These are phyloP conservation scores for Bombus cullumanus DNA, from an alignment of 1,140 invertebrate genomes.

Conservation along the genomic window DNA sequence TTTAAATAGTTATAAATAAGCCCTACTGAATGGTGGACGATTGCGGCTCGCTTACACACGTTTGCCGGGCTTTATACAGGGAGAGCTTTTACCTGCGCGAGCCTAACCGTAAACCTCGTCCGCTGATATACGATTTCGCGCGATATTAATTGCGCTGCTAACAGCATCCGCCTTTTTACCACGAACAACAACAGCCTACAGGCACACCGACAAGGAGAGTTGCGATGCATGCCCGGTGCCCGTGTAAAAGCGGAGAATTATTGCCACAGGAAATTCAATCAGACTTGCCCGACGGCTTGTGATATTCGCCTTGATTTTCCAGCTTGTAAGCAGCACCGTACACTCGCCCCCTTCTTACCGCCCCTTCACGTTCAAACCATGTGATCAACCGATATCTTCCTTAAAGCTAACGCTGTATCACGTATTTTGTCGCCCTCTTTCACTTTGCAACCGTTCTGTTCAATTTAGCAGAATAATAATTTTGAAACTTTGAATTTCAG, in stretches of 20 bases:
- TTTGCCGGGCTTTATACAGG: background rate
- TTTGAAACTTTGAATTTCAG: too few species aligned
- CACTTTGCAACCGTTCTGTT: background rate
- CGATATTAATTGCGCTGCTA: conserved; percentile 70
- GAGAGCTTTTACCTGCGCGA: conserved; percentile 38
- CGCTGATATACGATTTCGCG: conserved; percentile 66
- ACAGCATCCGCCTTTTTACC: conserved; percentile 70
- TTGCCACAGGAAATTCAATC: conserved; percentile 71
- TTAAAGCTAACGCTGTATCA: conserved; percentile 31
- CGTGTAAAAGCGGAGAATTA: conserved; percentile 69
- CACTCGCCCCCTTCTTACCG: background rate
- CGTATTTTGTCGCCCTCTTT: background rate
- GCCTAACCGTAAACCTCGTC: conserved; percentile 45
- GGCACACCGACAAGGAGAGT: background rate
- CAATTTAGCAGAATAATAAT: background rate
- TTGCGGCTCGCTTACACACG: background rate
- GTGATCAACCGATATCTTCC: conserved; percentile 56
- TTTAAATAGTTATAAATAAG: conserved; percentile 58
- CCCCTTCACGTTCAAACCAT: conserved; percentile 9
- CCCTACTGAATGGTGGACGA: background rate
- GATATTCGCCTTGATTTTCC: conserved; percentile 66
- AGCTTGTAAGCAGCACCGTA: conserved; percentile 55
- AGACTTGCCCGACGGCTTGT: conserved; percentile 44
- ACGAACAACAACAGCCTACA: conserved; percentile 37
- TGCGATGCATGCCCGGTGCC: conserved; percentile 37